Evolutionary conservation across 1,140 invertebrate species (phyloP), one percentile per base, ranked within the genome.

Genomic region (Ceratitis capitata): DNA sequence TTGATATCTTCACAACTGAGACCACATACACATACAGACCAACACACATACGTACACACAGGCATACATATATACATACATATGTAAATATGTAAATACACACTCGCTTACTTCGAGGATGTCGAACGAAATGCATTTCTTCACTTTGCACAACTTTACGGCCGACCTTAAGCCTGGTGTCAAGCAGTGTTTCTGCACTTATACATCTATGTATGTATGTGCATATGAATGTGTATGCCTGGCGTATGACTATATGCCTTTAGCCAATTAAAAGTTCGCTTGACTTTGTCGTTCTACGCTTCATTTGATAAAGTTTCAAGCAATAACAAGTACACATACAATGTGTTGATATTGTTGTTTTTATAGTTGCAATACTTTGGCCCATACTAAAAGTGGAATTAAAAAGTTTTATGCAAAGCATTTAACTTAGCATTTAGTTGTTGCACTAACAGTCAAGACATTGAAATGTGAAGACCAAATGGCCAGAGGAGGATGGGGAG

Each of bases 181-280:
- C n/a, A 19, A 19, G 51, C 14, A 16, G 51, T 53, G 19, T 4
- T 1, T 51, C 5, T 51, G 49, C n/a, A 14, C 14, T 12, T 53
- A 53, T 53, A 19, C 4, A 53, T 19, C 4, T 53, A 19, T 19
- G 3, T 16, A 16, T 53, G 51, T 19, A 16, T 53, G 6, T 53
- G 16, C 14, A 53, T 6, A 16, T 16, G 51, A n/a, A n/a, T 53
- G n/a, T 9, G 4, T 12, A 12, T 16, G 51, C 51, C 4, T 14
- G 51, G 9, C 12, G 12, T 64, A 16, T 19, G 32, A 35, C 14
- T 32, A 90, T 90, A 89, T 90, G 89, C 87, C 88, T 88, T 88
- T 88, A 89, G 90, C 88, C 89, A 90, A 90, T 90, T 90, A 90
- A 90, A 90, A 90, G 88, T 90, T 90, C 90, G 61, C 61, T 39